phyloP scores from a whole-genome alignment of 2,113 vertebrate genomes.

The Muntiacus reevesi region DNA sequence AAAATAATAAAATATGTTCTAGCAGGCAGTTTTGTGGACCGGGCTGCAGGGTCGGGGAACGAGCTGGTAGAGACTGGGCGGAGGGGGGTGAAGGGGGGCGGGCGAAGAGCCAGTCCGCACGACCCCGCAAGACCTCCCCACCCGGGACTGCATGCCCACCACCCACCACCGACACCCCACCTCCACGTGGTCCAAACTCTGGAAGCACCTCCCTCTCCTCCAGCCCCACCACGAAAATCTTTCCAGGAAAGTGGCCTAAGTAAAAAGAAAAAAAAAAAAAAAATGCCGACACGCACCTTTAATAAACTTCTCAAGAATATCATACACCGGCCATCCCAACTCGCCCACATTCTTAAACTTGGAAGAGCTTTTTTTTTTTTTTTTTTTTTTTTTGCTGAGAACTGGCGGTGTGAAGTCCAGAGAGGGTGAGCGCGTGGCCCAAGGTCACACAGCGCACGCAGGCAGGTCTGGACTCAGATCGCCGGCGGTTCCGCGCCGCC shows the following conservation, averaged over 20 bases:
- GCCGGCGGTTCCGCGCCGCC: not conserved
- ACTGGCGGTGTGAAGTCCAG: not conserved
- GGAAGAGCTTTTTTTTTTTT: not conserved
- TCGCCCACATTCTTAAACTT: not conserved
- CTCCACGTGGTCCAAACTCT: slow-evolving; percentile 43
- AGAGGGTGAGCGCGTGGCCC: not conserved
- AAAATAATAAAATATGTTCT: not conserved
- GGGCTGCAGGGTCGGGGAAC: slow-evolving; percentile 62
- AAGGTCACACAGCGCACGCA: slow-evolving; percentile 38
- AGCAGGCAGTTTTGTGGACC: not conserved
- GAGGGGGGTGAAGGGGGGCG: not conserved
- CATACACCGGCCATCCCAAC: not conserved
- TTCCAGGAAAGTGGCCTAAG: slow-evolving; percentile 52
- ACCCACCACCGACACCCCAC: not conserved
- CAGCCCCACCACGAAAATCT: not conserved
- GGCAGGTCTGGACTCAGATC: not conserved
- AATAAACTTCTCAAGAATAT: slow-evolving; percentile 44
- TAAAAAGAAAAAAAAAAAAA: not conserved
- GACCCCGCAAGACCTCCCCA: not conserved
- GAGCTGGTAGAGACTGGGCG: slow-evolving; percentile 61
- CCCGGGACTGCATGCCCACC: not conserved
- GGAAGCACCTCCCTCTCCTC: not conserved
- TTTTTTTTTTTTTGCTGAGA: not conserved
- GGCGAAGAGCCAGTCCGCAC: not conserved
- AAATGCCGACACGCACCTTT: slow-evolving; percentile 6